Percentiles rank a stretch among this genome's conserved stretches.
phyloP scores from a whole-genome alignment of 2,113 vertebrate genomes.

The Oryzias javanicus region DNA sequence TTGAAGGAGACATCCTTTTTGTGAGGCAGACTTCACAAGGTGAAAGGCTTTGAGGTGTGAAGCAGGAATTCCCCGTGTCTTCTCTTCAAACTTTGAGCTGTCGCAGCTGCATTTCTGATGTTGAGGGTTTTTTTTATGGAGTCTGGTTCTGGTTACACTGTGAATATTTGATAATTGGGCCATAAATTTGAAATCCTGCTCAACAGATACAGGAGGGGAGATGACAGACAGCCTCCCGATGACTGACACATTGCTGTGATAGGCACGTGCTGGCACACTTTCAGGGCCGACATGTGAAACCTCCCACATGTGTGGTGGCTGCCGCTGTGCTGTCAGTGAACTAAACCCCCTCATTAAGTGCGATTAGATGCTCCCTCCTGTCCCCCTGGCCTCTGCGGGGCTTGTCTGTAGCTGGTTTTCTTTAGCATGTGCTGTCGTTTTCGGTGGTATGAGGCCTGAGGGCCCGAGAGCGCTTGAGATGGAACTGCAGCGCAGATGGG shows the following conservation, averaged over 20 bases:
- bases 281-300: slow-evolving; percentile 28
- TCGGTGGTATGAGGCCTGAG: slow-evolving; percentile 12
- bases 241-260: slow-evolving; percentile 4
- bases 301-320: slow-evolving; percentile 31
- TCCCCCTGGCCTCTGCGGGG: slow-evolving; percentile 9
- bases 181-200: too few species aligned
- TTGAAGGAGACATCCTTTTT: slow-evolving; percentile 34
- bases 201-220: background rate
- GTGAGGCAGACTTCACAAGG: slow-evolving; percentile 18
- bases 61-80: slow-evolving; percentile 57
- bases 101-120: slow-evolving; percentile 6
- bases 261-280: slow-evolving; percentile 23
- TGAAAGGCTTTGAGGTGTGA: slow-evolving; percentile 50
- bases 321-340: slow-evolving; percentile 29
- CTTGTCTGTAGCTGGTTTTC: slow-evolving; percentile 54
- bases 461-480: background rate
- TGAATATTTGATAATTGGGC: background rate
- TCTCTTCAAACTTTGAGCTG: slow-evolving; percentile 26
- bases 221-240: slow-evolving; percentile 21
- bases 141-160: background rate
- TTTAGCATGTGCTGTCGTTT: slow-evolving; percentile 39
- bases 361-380: slow-evolving; percentile 49
- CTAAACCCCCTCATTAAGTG: slow-evolving; percentile 56
- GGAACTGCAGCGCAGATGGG: too few species aligned
- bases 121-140: background rate